Conservation (phyloP, 35 echinoderm and acorn worm genomes). For the Hemicentrotus pulcherrimus region DNA sequence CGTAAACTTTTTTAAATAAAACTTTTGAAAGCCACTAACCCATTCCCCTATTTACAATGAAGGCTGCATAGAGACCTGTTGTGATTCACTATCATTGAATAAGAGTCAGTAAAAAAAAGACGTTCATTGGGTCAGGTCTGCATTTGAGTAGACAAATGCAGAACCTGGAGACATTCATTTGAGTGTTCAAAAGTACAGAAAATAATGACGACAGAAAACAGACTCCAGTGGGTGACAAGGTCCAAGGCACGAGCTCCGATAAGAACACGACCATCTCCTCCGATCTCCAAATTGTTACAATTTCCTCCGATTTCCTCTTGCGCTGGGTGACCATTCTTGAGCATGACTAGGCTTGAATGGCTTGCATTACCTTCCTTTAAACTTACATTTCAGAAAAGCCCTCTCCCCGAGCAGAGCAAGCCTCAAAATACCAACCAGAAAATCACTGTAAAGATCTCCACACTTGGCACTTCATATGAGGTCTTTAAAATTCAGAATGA, state of each 20-base stretch:
- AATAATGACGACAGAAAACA: background rate
- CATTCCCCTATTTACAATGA: background rate
- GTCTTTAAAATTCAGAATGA: background rate
- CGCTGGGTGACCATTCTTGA: background rate
- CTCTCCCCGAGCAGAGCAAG: background rate
- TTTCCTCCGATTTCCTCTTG: conserved; percentile 19
- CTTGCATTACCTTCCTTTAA: background rate
- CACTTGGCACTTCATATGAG: background rate
- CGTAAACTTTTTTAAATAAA: background rate
- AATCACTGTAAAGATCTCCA: background rate
- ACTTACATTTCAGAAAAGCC: background rate
- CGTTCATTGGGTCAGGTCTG: background rate
- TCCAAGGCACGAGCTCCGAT: background rate
- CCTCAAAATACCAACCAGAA: background rate
- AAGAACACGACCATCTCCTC: background rate
- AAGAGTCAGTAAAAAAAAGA: background rate
- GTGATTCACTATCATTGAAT: background rate
- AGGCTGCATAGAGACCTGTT: background rate
- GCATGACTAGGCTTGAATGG: conserved; percentile 8
- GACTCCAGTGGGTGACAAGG: background rate
- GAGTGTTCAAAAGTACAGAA: background rate
- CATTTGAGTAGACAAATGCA: too few species aligned
- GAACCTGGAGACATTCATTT: background rate
- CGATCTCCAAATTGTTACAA: conserved; percentile 31
- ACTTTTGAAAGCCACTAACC: too few species aligned